A percentile compares a stretch with the other conserved stretches of the same genome.
Evolutionary conservation across 2,888 invertebrate genomes (phyloP).

Genomic region (Seira musarum): DNA sequence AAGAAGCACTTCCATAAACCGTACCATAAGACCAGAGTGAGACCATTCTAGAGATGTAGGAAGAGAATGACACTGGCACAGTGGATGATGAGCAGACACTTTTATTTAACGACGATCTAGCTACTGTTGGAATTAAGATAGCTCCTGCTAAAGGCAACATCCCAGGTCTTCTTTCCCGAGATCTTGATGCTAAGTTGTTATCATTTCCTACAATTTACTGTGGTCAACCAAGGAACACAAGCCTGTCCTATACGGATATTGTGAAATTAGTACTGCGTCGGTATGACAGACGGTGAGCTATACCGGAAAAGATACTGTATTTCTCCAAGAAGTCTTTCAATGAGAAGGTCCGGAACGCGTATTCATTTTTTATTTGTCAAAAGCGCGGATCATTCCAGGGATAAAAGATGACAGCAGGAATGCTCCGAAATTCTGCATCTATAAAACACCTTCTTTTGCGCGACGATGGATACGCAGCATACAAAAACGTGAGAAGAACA

Average conservation of each 20-base stretch:
- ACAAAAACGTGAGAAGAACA: conserved; percentile 35
- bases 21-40: too few species aligned
- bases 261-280: conserved; percentile 41
- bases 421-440: too few species aligned
- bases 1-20: too few species aligned
- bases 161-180: conserved; percentile 12
- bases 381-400: too few species aligned
- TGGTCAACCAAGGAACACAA: neutral
- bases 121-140: conserved; percentile 10
- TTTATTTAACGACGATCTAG: too few species aligned
- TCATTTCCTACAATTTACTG: conserved; percentile 33
- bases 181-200: conserved; percentile 29
- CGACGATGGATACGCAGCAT: conserved; percentile 55
- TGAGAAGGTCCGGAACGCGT: neutral
- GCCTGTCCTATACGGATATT: conserved; percentile 44
- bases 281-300: conserved; percentile 22
- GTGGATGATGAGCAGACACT: too few species aligned
- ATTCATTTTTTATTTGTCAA: too few species aligned
- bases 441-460: too few species aligned
- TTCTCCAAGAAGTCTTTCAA: conserved; percentile 7
- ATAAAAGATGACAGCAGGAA: too few species aligned
- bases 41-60: too few species aligned
- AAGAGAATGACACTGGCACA: too few species aligned
- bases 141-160: conserved; percentile 33
- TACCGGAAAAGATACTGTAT: conserved; percentile 24